These are phyloP conservation scores for Stigmatopora argus DNA, from an alignment of 2,113 vertebrate genomes.

Conservation along the genomic window DNA sequence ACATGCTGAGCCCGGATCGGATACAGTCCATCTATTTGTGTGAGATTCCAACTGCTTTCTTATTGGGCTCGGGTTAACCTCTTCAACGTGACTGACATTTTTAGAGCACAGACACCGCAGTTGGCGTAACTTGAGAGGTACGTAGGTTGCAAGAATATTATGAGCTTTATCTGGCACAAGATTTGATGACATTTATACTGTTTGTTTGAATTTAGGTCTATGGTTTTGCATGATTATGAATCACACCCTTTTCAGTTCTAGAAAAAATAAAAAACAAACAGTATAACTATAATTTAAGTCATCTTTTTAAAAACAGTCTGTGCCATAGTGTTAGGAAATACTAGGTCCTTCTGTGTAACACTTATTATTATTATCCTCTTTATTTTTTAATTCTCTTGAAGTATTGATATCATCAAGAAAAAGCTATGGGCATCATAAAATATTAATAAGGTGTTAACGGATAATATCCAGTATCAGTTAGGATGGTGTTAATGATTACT, in stretches of 20 bases:
- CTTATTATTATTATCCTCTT: neutral
- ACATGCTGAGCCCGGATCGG: slow-evolving; percentile 59
- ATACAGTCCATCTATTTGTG: slow-evolving; percentile 62
- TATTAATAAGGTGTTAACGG: neutral
- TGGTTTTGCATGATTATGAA: slow-evolving; percentile 32
- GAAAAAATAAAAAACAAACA: neutral
- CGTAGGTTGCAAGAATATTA: slow-evolving; percentile 53
- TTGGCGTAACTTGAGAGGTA: slow-evolving; percentile 42
- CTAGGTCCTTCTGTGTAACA: no score
- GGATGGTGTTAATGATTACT: neutral
- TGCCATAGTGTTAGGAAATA: no score
- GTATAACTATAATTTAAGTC: neutral
- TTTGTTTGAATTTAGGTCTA: slow-evolving; percentile 40
- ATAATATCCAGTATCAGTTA: neutral
- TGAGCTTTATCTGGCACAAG: slow-evolving; percentile 35
- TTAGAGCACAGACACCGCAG: slow-evolving; percentile 58
- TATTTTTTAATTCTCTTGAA: slow-evolving; percentile 11
- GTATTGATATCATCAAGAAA: neutral
- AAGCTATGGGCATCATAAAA: neutral
- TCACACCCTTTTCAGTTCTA: slow-evolving; percentile 29
- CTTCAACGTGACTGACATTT: slow-evolving; percentile 68
- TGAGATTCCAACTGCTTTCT: slow-evolving; percentile 59
- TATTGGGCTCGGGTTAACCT: slow-evolving; percentile 55
- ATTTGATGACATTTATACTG: slow-evolving; percentile 43
- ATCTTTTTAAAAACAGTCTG: neutral